Percentiles rank a stretch among this genome's conserved stretches.
These are phyloP conservation scores for Picathartes gymnocephalus DNA, from an alignment of 2,113 vertebrate species.

Conservation along the genomic window DNA sequence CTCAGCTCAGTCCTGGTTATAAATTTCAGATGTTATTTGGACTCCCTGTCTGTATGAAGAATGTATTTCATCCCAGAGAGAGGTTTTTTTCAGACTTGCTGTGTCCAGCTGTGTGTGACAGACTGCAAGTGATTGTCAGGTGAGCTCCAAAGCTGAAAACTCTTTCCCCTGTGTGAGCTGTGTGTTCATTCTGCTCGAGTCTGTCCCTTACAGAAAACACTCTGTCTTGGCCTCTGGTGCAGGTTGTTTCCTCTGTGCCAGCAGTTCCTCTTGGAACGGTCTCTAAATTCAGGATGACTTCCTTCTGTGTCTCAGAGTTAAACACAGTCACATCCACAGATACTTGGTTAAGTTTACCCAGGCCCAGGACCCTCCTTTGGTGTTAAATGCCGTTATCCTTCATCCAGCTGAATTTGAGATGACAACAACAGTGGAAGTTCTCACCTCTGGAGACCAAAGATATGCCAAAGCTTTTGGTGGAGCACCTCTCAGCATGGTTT, in stretches of 20 bases:
- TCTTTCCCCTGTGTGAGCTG: neutral
- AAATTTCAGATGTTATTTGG: neutral
- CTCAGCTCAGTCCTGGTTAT: neutral
- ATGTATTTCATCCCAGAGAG: neutral
- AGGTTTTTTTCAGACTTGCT: neutral
- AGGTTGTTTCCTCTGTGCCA: neutral
- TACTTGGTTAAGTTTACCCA: neutral
- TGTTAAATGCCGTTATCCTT: neutral
- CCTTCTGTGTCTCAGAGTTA: neutral
- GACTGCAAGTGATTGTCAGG: neutral
- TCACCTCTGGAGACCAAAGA: neutral
- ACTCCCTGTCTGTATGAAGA: neutral
- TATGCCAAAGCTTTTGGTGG: neutral
- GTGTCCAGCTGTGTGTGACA: neutral
- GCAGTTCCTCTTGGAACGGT: neutral
- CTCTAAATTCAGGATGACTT: neutral
- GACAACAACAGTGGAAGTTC: neutral
- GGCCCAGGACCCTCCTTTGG: neutral
- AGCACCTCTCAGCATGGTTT: neutral
- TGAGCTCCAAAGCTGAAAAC: neutral
- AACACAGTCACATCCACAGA: neutral
- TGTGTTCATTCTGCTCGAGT: neutral
- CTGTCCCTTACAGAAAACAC: neutral
- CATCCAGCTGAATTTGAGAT: neutral
- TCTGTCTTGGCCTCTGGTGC: neutral